Evolutionary conservation across 2,113 vertebrate genomes (phyloP), one percentile per base, ranked within the genome.

Genomic region (Myxocyprinus asiaticus): DNA sequence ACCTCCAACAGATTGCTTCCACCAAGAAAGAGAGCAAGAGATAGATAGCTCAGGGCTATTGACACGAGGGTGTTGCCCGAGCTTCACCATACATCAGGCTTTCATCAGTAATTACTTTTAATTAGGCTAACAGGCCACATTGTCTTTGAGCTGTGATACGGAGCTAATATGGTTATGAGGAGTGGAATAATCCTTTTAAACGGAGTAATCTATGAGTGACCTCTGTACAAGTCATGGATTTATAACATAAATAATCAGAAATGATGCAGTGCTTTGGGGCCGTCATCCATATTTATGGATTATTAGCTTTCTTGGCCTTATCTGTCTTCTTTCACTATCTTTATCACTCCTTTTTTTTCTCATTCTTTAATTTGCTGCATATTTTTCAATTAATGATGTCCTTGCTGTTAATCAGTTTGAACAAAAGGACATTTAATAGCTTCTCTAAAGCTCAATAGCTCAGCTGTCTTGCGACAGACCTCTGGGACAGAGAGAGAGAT

Each of bases 91-190:
- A 81, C 86, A 78, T 82, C 83, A 84, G 85, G 82, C 86, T 89
- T 88, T 91, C 86, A 88, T 91, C 86, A 87, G 86, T 89, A 88
- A 91, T 91, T 89, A 91, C 85, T 81, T 85, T 86, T 89, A 88
- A 91, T 91, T 91, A 89, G 86, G 79, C 86, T 90, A 89, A 90
- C 88, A 88, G 84, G 82, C 80, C 69, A 33, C 77, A 87, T 80
- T 84, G 82, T 85, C 84, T 89, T 88, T 84, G 85, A 64, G 78
- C 82, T n/a, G 7, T 83, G 80, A 90, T 84, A 72, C 78, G 82
- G 82, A 77, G 84, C 83, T 43, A 87, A 86, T 88, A 87, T 76
- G 83, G 82, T 88, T 88, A 84, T 80, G 42, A 74, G 62, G 82
- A 86, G 77, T 84, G 80, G 76, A 87, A 87, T 83, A 89, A 91